phyloP scores from a whole-genome alignment of 2,113 vertebrate genomes.

The Kobus ellipsiprymnus region DNA sequence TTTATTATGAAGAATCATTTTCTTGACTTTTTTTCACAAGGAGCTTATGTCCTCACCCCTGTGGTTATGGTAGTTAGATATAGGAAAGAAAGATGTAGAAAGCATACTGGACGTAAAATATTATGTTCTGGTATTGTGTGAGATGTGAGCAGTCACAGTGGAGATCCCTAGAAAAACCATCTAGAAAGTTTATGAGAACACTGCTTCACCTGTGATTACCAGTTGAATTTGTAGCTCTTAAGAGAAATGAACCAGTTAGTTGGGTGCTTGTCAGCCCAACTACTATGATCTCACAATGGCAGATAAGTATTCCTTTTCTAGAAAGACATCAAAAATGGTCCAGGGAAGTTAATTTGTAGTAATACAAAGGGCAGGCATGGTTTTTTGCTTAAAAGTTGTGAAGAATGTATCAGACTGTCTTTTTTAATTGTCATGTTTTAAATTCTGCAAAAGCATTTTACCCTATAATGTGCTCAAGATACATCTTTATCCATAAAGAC shows the following conservation, averaged over 20 bases:
- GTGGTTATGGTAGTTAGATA: neutral
- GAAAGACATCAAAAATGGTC: neutral
- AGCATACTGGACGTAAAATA: neutral
- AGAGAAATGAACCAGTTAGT: neutral
- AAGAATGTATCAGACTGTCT: neutral
- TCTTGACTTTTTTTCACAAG: neutral
- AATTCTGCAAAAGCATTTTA: neutral
- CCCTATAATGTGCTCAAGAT: neutral
- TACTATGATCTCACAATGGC: neutral
- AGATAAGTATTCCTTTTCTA: neutral
- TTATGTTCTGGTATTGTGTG: neutral
- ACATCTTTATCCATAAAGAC: neutral
- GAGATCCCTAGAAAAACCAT: neutral
- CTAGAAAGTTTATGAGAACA: neutral
- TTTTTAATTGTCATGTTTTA: neutral
- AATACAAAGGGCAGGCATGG: neutral
- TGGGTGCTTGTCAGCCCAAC: neutral
- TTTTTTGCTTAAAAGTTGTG: neutral
- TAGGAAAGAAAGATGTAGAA: neutral
- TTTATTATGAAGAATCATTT: neutral
- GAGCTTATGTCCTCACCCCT: neutral
- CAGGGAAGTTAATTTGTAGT: neutral
- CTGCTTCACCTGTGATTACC: neutral
- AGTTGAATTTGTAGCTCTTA: neutral
- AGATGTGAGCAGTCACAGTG: neutral